Evolutionary conservation across 2,797 vertebrate species (phyloP).

Genomic region (Propithecus perrieri): DNA sequence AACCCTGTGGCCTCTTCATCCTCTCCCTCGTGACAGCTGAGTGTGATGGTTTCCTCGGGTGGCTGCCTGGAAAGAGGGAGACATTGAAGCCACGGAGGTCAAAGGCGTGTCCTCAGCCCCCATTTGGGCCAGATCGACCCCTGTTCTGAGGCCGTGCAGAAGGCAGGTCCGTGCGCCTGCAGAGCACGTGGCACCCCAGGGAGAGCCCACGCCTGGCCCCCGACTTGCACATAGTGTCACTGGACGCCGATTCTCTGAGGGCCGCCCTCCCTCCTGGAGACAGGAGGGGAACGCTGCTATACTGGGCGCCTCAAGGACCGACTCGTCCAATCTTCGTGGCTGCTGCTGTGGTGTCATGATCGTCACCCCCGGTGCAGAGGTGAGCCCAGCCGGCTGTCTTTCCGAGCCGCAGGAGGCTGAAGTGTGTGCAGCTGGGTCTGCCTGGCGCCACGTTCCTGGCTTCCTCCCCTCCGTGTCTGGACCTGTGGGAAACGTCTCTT

Average conservation of each 20-base stretch:
- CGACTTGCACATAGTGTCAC: accelerated
- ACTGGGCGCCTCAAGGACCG: accelerated
- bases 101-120: accelerated
- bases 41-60: accelerated
- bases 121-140: accelerated
- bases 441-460: not conserved
- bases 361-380: accelerated
- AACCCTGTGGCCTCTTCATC: not conserved
- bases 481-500: not conserved
- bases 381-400: accelerated
- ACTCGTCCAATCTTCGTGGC: accelerated
- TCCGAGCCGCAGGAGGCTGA: accelerated
- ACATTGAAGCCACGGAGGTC: not conserved
- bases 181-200: not conserved
- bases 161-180: accelerated
- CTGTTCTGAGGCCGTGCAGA: not conserved
- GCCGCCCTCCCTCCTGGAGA: not conserved
- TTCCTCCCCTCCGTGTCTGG: not conserved
- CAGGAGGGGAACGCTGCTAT: accelerated
- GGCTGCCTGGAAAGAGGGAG: accelerated
- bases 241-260: not conserved
- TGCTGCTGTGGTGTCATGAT: accelerated
- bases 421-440: not conserved
- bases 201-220: not conserved
- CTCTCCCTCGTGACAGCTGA: accelerated